A percentile compares a stretch with the other conserved stretches of the same genome.
Conservation (phyloP, 1,140 invertebrate species). For the Saxidomus purpurata region DNA sequence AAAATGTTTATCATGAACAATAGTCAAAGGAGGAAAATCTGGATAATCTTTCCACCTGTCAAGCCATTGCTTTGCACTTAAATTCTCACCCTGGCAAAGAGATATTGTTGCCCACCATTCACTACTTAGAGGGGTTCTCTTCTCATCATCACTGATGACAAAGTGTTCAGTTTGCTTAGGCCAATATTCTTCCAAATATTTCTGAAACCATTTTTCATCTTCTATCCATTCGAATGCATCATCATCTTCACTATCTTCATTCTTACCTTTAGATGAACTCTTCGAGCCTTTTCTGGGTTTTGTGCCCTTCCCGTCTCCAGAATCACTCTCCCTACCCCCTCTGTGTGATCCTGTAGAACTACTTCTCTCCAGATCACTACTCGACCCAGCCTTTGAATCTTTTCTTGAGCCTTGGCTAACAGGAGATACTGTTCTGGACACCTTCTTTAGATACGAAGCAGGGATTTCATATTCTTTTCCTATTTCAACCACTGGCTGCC, state of each 20-base stretch:
- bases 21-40: not conserved
- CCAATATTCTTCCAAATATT: not conserved
- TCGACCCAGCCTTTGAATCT: not conserved
- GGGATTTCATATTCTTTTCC: slow-evolving; percentile 3
- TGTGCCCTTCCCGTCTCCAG: not conserved
- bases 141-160: not conserved
- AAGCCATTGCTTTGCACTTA: not conserved
- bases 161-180: not conserved
- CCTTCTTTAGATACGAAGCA: not conserved
- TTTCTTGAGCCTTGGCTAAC: not conserved
- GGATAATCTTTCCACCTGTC: not conserved
- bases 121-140: not conserved
- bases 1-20: not conserved
- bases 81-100: not conserved
- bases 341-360: not conserved
- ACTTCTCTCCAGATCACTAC: not conserved
- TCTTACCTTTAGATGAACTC: no score
- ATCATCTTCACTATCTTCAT: not conserved
- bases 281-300: not conserved
- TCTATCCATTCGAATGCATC: not conserved
- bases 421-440: not conserved
- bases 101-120: not conserved
- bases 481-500: slow-evolving; percentile 16
- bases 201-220: slow-evolving; percentile 15
- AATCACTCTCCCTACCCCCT: not conserved